Evolutionary conservation across 2,888 invertebrate species (phyloP).

Genomic region (Priocnemis perturbator): DNA sequence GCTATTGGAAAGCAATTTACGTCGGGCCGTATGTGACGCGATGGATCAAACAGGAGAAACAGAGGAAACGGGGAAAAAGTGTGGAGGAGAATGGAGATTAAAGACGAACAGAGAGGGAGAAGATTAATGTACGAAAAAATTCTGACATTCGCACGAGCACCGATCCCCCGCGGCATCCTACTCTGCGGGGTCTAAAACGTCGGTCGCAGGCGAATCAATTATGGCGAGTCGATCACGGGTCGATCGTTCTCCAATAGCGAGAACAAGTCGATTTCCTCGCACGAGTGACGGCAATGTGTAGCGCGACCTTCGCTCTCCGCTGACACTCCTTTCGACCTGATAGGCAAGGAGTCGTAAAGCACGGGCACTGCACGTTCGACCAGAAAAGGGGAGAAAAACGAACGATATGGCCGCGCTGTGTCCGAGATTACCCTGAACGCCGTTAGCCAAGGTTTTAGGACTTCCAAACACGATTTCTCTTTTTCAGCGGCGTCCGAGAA

Average conservation of each 20-base stretch:
- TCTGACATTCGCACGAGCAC: too few relatives aligned
- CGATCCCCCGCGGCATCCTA: too few relatives aligned
- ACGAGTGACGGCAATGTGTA: constrained; percentile 10
- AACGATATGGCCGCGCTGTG: constrained; percentile 20
- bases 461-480: too few relatives aligned
- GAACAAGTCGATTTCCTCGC: constrained; percentile 2
- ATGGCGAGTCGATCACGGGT: too few relatives aligned
- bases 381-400: background rate
- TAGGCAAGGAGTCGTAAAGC: constrained; percentile 4
- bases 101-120: too few relatives aligned
- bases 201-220: too few relatives aligned
- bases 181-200: too few relatives aligned
- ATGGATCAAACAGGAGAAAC: background rate
- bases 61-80: background rate
- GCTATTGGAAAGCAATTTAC: constrained; percentile 6
- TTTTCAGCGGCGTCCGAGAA: too few relatives aligned
- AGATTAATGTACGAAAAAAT: too few relatives aligned
- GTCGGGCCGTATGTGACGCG: constrained; percentile 2
- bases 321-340: constrained; percentile 16
- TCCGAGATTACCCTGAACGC: background rate
- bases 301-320: constrained; percentile 12
- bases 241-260: background rate
- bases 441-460: too few relatives aligned
- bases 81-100: too few relatives aligned
- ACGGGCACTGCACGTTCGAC: too few relatives aligned